These are phyloP conservation scores for Dicaeum eximium DNA, from an alignment of 2,113 vertebrate genomes.

Conservation along the genomic window DNA sequence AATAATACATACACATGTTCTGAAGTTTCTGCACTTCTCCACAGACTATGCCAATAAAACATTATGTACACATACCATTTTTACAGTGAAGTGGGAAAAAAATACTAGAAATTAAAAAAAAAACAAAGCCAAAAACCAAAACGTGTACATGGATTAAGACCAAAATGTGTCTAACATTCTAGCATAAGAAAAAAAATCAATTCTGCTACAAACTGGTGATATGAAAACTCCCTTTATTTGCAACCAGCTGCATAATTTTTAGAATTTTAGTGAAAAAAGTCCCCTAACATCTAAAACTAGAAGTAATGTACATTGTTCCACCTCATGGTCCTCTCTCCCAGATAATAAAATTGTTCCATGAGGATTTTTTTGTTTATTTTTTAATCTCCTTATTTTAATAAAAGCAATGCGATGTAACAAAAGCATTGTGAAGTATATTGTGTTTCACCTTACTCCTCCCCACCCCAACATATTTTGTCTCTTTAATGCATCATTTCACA, in stretches of 20 bases:
- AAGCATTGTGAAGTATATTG: slow-evolving; percentile 89
- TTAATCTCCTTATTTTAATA: slow-evolving; percentile 83
- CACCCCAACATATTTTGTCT: slow-evolving; percentile 81
- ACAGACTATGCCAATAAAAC: slow-evolving; percentile 95
- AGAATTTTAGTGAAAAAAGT: slow-evolving; percentile 84
- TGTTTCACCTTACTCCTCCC: slow-evolving; percentile 87
- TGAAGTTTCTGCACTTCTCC: slow-evolving; percentile 90
- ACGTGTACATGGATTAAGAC: slow-evolving; percentile 93
- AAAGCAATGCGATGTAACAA: slow-evolving; percentile 89
- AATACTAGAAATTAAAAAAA: slow-evolving; percentile 81
- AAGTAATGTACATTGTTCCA: slow-evolving; percentile 88
- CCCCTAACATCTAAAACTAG: slow-evolving; percentile 87
- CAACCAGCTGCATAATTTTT: slow-evolving; percentile 91
- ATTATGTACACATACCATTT: slow-evolving; percentile 99
- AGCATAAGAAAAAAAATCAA: slow-evolving; percentile 76
- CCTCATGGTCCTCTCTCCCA: slow-evolving; percentile 77
- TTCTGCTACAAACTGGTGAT: slow-evolving; percentile 92
- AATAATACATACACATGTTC: slow-evolving; percentile 97
- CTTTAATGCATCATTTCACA: slow-evolving; percentile 88
- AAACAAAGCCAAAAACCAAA: background rate
- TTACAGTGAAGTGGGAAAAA: slow-evolving; percentile 94
- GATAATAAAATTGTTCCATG: slow-evolving; percentile 82
- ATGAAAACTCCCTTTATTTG: slow-evolving; percentile 95
- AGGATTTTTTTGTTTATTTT: slow-evolving; percentile 63
- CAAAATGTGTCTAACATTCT: slow-evolving; percentile 90